Conservation (phyloP, 2,888 invertebrate genomes). For the Cepaea hortensis region DNA sequence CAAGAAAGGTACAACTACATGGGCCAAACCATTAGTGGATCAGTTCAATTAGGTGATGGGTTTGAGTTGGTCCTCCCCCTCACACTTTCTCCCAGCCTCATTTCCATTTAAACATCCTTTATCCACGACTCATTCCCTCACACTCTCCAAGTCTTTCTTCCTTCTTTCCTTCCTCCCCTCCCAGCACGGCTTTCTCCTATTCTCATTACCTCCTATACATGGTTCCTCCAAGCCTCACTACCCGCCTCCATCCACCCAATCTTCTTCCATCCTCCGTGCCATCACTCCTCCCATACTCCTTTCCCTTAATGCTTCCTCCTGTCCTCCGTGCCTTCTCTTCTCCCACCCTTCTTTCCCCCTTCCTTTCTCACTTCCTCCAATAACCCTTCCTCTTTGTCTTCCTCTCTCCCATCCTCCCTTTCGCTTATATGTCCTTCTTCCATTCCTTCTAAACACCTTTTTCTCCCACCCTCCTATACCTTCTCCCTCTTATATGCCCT, state of each 20-base stretch:
- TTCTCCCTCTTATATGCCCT: neutral
- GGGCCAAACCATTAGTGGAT: too few species aligned
- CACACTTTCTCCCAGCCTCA: neutral
- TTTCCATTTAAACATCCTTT: neutral
- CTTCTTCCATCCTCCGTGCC: neutral
- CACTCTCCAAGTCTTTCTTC: too few species aligned
- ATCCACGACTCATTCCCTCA: neutral
- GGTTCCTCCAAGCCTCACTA: too few species aligned
- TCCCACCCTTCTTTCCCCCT: neutral
- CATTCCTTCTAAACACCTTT: too few species aligned
- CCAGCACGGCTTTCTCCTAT: neutral
- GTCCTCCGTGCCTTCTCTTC: neutral
- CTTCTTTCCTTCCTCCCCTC: neutral
- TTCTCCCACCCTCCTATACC: too few species aligned
- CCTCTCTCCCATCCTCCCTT: too few species aligned
- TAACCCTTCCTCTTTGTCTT: neutral
- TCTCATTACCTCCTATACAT: too few species aligned
- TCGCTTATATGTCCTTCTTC: too few species aligned
- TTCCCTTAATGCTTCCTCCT: neutral
- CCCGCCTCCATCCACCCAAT: too few species aligned
- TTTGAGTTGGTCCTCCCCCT: too few species aligned
- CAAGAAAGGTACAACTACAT: too few species aligned
- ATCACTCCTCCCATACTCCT: neutral
- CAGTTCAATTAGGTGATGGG: too few species aligned
- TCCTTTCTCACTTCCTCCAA: neutral